phyloP scores from a whole-genome alignment of 1,140 invertebrate genomes.

The Solenopsis invicta region DNA sequence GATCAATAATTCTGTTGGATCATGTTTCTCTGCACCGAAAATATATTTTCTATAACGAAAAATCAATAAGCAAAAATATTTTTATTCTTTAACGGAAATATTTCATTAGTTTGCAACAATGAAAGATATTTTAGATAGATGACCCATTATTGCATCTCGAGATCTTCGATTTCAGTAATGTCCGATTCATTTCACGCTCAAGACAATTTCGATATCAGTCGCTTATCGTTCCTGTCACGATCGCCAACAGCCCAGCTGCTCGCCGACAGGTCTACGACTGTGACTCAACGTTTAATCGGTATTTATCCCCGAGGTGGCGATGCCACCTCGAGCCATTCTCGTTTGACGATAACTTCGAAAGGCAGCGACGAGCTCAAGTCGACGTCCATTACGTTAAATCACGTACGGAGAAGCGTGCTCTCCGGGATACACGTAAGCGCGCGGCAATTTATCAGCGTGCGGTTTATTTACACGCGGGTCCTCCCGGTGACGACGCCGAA shows the following conservation, averaged over 20 bases:
- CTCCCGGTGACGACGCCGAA: neutral
- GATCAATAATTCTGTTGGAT: neutral
- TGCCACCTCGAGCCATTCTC: slow-evolving; percentile 39
- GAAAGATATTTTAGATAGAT: neutral
- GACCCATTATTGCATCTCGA: neutral
- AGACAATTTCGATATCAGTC: slow-evolving; percentile 31
- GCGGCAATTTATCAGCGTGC: slow-evolving; percentile 72
- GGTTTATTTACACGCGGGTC: slow-evolving; percentile 71
- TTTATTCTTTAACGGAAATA: neutral
- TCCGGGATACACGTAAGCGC: slow-evolving; percentile 37
- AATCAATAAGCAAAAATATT: neutral
- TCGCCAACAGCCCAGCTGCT: slow-evolving; percentile 17
- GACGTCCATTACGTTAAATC: slow-evolving; percentile 75
- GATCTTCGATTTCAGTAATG: neutral
- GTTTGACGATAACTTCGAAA: slow-evolving; percentile 63
- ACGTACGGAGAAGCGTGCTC: slow-evolving; percentile 38
- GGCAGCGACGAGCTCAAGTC: slow-evolving; percentile 37
- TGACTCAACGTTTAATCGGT: slow-evolving; percentile 57
- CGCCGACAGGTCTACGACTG: neutral
- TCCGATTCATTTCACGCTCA: neutral
- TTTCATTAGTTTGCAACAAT: neutral
- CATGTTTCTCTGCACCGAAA: neutral
- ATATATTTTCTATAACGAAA: neutral
- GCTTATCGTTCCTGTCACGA: slow-evolving; percentile 20
- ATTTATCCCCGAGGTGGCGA: slow-evolving; percentile 51